Evolutionary conservation across 2,113 vertebrate species (phyloP).

Genomic region (Scomber colias): DNA sequence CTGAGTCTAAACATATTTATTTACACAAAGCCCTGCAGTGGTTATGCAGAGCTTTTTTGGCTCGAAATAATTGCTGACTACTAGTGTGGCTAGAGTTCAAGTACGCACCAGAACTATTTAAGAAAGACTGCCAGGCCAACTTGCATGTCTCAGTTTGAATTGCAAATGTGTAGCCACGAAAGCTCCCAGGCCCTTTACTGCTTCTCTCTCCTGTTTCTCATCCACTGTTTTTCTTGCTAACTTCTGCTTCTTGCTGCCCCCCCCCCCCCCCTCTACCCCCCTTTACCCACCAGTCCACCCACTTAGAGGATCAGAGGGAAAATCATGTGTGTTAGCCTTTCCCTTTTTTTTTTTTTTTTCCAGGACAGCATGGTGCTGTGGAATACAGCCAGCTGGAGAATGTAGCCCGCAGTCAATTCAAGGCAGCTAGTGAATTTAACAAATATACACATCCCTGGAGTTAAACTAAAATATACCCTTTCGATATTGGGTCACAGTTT

Average conservation of each 20-base stretch:
- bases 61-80: slow-evolving; percentile 60
- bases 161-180: slow-evolving; percentile 64
- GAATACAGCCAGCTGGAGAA: slow-evolving; percentile 69
- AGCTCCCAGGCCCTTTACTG: slow-evolving; percentile 34
- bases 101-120: slow-evolving; percentile 60
- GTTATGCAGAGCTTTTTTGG: slow-evolving; percentile 33
- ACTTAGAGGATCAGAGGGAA: slow-evolving; percentile 77
- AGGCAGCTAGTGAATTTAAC: slow-evolving; percentile 45
- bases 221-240: slow-evolving; percentile 63
- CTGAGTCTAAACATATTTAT: slow-evolving; percentile 35
- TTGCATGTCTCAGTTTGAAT: slow-evolving; percentile 59
- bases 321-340: slow-evolving; percentile 74
- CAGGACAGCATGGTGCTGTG: slow-evolving; percentile 71
- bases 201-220: slow-evolving; percentile 48
- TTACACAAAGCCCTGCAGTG: slow-evolving; percentile 18
- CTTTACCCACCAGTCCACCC: slow-evolving; percentile 65
- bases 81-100: slow-evolving; percentile 60
- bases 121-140: slow-evolving; percentile 59
- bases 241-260: slow-evolving; percentile 54
- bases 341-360: slow-evolving; percentile 21
- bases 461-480: slow-evolving; percentile 17
- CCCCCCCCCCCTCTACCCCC: slow-evolving; percentile 58
- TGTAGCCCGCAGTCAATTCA: slow-evolving; percentile 61
- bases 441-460: slow-evolving; percentile 41
- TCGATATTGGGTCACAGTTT: slow-evolving; percentile 18